These are phyloP conservation scores for Eumacrocentrus americanus DNA, from an alignment of 2,888 invertebrate genomes.

Conservation along the genomic window DNA sequence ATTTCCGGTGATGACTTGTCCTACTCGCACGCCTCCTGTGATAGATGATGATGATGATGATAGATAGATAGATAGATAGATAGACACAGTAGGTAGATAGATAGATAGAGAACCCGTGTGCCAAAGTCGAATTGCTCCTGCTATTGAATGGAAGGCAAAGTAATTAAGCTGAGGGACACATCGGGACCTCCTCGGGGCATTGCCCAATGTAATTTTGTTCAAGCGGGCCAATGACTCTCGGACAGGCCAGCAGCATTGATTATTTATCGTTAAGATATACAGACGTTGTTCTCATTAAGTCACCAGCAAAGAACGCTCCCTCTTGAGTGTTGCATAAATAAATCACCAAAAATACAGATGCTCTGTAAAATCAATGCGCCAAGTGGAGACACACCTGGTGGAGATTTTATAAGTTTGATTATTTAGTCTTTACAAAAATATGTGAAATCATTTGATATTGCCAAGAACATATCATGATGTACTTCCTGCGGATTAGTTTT, in stretches of 20 bases:
- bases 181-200: constrained; percentile 48
- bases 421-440: too few species aligned
- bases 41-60: too few species aligned
- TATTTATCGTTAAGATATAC: constrained; percentile 48
- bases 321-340: constrained; percentile 1
- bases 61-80: too few species aligned
- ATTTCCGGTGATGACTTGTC: constrained; percentile 25
- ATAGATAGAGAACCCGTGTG: too few species aligned
- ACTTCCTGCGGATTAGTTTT: too few species aligned
- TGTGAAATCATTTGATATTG: too few species aligned
- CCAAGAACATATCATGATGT: too few species aligned
- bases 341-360: too few species aligned
- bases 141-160: constrained; percentile 48
- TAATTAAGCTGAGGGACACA: constrained; percentile 53
- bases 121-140: constrained; percentile 42
- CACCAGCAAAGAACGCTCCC: not conserved
- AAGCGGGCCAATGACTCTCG: constrained; percentile 19
- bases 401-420: too few species aligned
- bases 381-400: too few species aligned
- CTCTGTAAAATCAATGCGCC: too few species aligned
- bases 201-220: constrained; percentile 38
- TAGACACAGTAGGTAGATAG: too few species aligned
- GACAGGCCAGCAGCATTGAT: constrained; percentile 37
- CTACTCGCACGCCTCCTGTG: constrained; percentile 28
- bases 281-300: constrained; percentile 5